Conservation (phyloP, 2,888 invertebrate genomes). For the Nipponacmea schrenckii region DNA sequence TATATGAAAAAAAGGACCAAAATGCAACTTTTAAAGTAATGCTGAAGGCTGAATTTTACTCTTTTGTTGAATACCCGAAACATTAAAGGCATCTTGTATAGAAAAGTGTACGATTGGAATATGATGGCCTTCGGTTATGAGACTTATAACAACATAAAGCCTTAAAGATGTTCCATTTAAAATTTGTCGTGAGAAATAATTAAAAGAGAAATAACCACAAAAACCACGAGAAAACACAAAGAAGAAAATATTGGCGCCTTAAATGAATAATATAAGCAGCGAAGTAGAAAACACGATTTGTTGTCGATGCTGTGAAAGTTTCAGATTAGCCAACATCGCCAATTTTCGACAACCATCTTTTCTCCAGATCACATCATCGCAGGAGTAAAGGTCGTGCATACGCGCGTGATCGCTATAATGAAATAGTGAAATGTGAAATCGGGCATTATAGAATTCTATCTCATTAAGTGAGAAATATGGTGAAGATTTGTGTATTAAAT, state of each 20-base stretch:
- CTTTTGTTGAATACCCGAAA: no score
- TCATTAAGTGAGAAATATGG: background rate
- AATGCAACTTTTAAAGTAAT: no score
- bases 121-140: no score
- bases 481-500: no score
- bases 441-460: background rate
- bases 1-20: no score
- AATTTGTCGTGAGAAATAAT: background rate
- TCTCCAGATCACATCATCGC: background rate
- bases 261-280: constrained; percentile 2
- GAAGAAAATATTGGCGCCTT: constrained; percentile 1
- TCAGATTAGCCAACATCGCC: constrained; percentile 1
- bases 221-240: constrained; percentile 6
- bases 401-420: constrained; percentile 8
- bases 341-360: background rate
- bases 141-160: no score
- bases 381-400: background rate
- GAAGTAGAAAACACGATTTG: constrained; percentile 4
- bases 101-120: no score
- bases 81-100: no score
- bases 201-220: constrained; percentile 1
- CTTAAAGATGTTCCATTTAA: no score
- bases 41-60: no score
- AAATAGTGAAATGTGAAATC: constrained; percentile 1
- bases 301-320: background rate